phyloP scores from a whole-genome alignment of 2,888 invertebrate genomes.

The Osmoderma eremita region DNA sequence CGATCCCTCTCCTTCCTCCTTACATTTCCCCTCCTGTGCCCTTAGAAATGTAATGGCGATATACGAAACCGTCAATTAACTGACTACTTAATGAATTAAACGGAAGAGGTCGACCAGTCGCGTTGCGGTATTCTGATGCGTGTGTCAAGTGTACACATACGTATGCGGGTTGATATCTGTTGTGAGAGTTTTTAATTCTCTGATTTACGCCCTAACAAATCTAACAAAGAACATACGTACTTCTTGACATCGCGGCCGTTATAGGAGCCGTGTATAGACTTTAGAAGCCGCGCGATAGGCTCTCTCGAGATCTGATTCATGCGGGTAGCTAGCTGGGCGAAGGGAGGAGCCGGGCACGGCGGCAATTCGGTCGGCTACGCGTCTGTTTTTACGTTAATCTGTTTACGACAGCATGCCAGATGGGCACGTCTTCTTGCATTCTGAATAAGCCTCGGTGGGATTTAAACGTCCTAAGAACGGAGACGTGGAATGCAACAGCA shows the following conservation, averaged over 20 bases:
- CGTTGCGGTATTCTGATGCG: neutral
- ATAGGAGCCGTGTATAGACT: neutral
- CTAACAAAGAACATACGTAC: neutral
- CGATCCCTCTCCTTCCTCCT: too few species aligned
- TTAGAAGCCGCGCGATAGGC: neutral
- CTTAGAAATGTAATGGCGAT: too few species aligned
- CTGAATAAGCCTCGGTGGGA: conserved; percentile 16
- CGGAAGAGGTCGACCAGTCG: conserved; percentile 1
- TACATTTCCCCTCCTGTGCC: too few species aligned
- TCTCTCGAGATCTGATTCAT: conserved; percentile 4
- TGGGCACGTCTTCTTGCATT: conserved; percentile 22
- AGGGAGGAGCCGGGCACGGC: neutral
- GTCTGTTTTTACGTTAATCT: conserved; percentile 35
- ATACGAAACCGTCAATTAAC: too few species aligned
- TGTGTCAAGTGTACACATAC: neutral
- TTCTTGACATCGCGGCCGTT: conserved; percentile 2
- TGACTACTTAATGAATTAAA: neutral
- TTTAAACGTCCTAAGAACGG: conserved; percentile 15
- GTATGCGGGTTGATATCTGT: conserved; percentile 11
- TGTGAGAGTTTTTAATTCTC: conserved; percentile 5
- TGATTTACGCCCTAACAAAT: conserved; percentile 9
- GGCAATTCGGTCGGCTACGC: neutral
- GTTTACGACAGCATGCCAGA: conserved; percentile 19
- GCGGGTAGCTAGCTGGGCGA: conserved; percentile 6
- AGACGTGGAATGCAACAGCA: too few species aligned